phyloP scores from a whole-genome alignment of 2,888 invertebrate genomes.

The Trissonchulus sp. region DNA sequence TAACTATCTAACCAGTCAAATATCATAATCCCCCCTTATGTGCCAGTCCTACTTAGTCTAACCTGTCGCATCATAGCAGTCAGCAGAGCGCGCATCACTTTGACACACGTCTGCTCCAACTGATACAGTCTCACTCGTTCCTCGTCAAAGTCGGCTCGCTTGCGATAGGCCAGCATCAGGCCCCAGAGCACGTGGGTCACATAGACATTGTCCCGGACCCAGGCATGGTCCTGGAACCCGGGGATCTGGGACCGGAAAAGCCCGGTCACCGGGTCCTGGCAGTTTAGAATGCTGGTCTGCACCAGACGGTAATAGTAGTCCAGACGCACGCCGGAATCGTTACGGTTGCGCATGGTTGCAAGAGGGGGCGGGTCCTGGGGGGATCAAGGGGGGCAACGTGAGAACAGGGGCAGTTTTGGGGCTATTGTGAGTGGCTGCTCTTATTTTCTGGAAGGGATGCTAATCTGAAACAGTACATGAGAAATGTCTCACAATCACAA shows the following conservation, averaged over 20 bases:
- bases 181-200: constrained; percentile 97
- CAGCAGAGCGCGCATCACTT: constrained; percentile 68
- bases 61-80: constrained; percentile 99
- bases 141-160: constrained; percentile 97
- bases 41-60: no score
- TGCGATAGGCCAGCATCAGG: constrained; percentile 93
- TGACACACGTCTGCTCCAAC: constrained; percentile 72
- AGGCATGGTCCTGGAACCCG: constrained; percentile 68
- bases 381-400: no score
- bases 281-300: constrained; percentile 82
- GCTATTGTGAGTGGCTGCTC: no score
- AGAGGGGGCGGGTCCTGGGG: no score
- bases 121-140: constrained; percentile 96
- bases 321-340: constrained; percentile 63
- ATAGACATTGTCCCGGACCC: constrained; percentile 97
- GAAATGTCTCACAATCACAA: no score
- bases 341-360: constrained; percentile 53
- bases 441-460: no score
- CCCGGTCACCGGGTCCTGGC: constrained; percentile 93
- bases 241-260: constrained; percentile 76
- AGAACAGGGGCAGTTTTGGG: no score
- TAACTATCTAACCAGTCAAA: no score
- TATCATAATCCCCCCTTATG: no score
- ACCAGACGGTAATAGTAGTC: constrained; percentile 94
- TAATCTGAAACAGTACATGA: no score